Percentiles rank a stretch among this genome's conserved stretches.
phyloP scores from a whole-genome alignment of 2,888 invertebrate genomes.

The Eupithecia tripunctaria region DNA sequence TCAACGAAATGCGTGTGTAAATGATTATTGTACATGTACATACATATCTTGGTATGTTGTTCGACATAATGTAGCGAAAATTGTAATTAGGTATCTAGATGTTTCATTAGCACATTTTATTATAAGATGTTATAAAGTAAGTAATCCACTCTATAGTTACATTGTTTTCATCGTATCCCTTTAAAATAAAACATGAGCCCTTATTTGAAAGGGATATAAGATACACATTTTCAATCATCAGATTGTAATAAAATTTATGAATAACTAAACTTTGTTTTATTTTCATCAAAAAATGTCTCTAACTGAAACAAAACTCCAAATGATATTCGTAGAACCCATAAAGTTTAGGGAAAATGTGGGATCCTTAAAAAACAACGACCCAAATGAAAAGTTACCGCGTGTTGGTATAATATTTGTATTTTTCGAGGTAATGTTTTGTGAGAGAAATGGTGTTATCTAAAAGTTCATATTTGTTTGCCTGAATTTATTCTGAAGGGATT shows the following conservation, averaged over 20 bases:
- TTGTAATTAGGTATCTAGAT: slow-evolving; percentile 51
- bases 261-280: slow-evolving; percentile 30
- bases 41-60: slow-evolving; percentile 70
- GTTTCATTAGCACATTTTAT: slow-evolving; percentile 43
- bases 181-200: slow-evolving; percentile 82
- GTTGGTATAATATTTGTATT: slow-evolving; percentile 25
- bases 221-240: slow-evolving; percentile 54
- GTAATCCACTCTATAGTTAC: slow-evolving; percentile 40
- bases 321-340: slow-evolving; percentile 1
- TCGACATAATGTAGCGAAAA: slow-evolving; percentile 52
- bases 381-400: slow-evolving; percentile 27
- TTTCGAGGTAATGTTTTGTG: slow-evolving; percentile 32
- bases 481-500: slow-evolving; percentile 27
- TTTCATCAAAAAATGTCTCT: background rate
- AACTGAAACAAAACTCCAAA: background rate
- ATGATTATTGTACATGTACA: slow-evolving; percentile 51
- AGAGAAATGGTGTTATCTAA: slow-evolving; percentile 33
- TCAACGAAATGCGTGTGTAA: slow-evolving; percentile 66
- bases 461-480: slow-evolving; percentile 36
- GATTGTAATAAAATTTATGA: slow-evolving; percentile 59
- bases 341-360: slow-evolving; percentile 9
- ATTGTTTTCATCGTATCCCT: slow-evolving; percentile 73
- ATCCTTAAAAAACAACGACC: slow-evolving; percentile 7
- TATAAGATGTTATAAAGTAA: slow-evolving; percentile 39
- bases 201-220: slow-evolving; percentile 83